Evolutionary conservation across 53 echinoderm and acorn worm genomes (phyloP).

Genomic region (Pentamera pediparva): DNA sequence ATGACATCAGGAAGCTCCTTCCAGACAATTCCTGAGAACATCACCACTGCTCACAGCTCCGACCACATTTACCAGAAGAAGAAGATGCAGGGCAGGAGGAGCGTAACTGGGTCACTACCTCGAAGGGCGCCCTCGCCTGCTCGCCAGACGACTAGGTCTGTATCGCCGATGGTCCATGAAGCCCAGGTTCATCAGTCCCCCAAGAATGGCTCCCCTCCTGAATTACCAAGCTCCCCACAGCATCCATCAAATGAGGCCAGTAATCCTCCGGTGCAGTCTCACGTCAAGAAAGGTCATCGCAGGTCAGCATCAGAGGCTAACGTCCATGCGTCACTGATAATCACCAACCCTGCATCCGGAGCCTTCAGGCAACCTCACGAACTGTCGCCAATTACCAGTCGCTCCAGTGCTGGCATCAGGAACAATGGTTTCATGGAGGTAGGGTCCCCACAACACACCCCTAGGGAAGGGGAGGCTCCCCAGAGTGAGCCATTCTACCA

Average conservation of each 20-base stretch:
- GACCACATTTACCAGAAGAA: slow-evolving; percentile 60
- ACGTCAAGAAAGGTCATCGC: slow-evolving; percentile 44
- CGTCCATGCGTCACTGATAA: slow-evolving; percentile 34
- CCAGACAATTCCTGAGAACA: slow-evolving; percentile 95
- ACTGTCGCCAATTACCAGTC: slow-evolving; percentile 18
- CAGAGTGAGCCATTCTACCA: slow-evolving; percentile 24
- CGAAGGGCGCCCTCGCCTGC: slow-evolving; percentile 76
- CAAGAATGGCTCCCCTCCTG: slow-evolving; percentile 30
- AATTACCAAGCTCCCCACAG: slow-evolving; percentile 12
- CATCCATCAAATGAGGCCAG: not conserved
- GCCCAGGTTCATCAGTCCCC: slow-evolving; percentile 41
- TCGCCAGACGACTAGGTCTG: slow-evolving; percentile 55
- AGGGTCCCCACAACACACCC: slow-evolving; percentile 14
- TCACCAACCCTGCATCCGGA: slow-evolving; percentile 1
- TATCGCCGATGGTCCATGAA: slow-evolving; percentile 62
- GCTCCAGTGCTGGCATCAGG: slow-evolving; percentile 1
- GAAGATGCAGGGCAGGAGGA: slow-evolving; percentile 32
- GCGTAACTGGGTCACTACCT: slow-evolving; percentile 36
- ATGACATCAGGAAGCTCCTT: slow-evolving; percentile 87
- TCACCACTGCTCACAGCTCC: slow-evolving; percentile 73
- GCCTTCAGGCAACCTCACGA: not conserved
- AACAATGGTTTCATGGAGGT: slow-evolving; percentile 18
- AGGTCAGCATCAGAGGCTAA: slow-evolving; percentile 21
- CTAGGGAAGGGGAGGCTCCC: not conserved
- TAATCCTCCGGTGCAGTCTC: slow-evolving; percentile 4